Evolutionary conservation across 2,797 vertebrate species (phyloP), one percentile per base, ranked within the genome.

Genomic region (Tachyglossus aculeatus): DNA sequence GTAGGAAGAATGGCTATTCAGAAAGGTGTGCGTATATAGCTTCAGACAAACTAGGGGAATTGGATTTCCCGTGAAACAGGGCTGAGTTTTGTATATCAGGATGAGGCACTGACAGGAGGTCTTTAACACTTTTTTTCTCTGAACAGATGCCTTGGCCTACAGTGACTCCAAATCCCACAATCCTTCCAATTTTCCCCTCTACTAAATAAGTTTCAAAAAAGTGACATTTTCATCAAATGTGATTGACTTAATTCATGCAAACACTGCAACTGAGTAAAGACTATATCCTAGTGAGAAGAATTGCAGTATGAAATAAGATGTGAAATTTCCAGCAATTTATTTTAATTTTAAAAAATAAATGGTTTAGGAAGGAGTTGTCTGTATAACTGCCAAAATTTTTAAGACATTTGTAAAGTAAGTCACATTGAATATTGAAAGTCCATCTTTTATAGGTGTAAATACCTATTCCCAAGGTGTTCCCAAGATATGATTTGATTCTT

Each of bases 121-220:
- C 75, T 82, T 72, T 45, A 84, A 74, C 67, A 71, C 65, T 84
- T 81, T 69, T 81, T 75, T 48, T 31, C 31, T 82, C 24, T 2
- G 39, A 86, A 77, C 77, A 84, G 75, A 81, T 86, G 74, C 65
- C 80, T 82, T 84, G 82, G 84, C 75, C 84, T 81, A 40, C 57
- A 79, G 45, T 82, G 80, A 82, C 82, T 82, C 70, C 75, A 84
- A 51, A 51, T 81, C 72, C 64, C 60, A 53, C 72, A 70, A 79
- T 72, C 80, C 41, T 86, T 82, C 77, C 69, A 82, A 53, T 81
- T 78, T 80, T 77, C 36, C 45, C 60, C 41, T 78, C 50, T 67
- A 58, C 64, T 78, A 78, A 79, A 63, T 79, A 84, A 82, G 70
- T 79, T 82, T 84, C 29, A 67, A 51, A 70, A 81, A 79, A 82